Evolutionary conservation across 2,113 vertebrate genomes (phyloP).

Genomic region (Saguinus imperator): DNA sequence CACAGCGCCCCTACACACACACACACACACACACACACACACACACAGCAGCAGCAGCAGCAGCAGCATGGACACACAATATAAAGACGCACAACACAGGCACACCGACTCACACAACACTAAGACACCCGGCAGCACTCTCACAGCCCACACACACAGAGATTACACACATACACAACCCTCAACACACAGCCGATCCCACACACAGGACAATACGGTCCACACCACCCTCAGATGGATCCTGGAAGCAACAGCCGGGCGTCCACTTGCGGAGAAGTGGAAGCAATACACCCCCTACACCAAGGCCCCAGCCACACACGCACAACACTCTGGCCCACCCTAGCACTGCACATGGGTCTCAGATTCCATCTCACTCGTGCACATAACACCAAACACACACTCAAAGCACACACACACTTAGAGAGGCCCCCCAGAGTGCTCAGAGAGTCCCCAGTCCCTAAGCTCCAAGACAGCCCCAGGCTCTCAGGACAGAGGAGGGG

Average conservation of each 20-base stretch:
- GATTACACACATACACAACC: background rate
- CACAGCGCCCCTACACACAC: background rate
- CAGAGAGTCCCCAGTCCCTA: accelerated
- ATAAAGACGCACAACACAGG: background rate
- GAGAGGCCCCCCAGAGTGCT: background rate
- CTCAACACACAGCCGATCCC: accelerated
- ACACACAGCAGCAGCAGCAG: too few relatives aligned
- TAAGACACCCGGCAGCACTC: background rate
- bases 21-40: background rate
- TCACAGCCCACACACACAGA: accelerated
- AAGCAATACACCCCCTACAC: background rate
- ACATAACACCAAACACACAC: background rate
- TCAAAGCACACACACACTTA: background rate
- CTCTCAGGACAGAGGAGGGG: background rate
- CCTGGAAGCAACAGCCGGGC: background rate
- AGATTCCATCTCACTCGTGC: accelerated
- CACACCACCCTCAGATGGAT: background rate
- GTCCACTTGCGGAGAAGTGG: background rate
- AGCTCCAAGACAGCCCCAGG: background rate
- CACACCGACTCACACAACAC: background rate
- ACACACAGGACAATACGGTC: accelerated
- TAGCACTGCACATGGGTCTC: accelerated
- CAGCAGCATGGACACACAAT: background rate
- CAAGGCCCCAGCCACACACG: background rate
- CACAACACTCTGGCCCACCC: accelerated